A percentile compares a stretch with the other conserved stretches of the same genome.
These are phyloP conservation scores for Drosophila monieri DNA, from an alignment of 2,888 invertebrate genomes.

Conservation along the genomic window DNA sequence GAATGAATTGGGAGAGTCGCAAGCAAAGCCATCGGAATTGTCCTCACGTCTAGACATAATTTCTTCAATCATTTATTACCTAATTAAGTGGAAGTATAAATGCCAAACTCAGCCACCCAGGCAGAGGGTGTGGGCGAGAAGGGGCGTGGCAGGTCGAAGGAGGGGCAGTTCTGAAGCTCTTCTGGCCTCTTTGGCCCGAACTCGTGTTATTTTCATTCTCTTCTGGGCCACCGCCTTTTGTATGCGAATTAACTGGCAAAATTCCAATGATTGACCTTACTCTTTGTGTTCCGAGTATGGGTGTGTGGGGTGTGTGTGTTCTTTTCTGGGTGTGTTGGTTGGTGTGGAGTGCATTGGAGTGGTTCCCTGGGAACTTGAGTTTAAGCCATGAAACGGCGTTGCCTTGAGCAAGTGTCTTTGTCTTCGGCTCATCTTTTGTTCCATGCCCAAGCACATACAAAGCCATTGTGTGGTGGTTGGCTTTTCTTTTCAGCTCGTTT, in stretches of 20 bases:
- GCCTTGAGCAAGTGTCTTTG: constrained; percentile 73
- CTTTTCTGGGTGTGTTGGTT: constrained; percentile 20
- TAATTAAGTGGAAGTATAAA: constrained; percentile 84
- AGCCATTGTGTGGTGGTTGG: constrained; percentile 63
- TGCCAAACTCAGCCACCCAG: constrained; percentile 71
- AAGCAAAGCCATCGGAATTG: constrained; percentile 77
- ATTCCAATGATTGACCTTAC: constrained; percentile 78
- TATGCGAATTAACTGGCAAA: constrained; percentile 75
- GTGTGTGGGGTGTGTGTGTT: constrained; percentile 32
- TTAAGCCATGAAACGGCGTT: constrained; percentile 56
- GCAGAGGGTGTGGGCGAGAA: constrained; percentile 52
- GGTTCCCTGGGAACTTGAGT: constrained; percentile 50
- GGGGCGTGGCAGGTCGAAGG: constrained; percentile 4
- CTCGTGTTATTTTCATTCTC: constrained; percentile 41
- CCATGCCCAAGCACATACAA: constrained; percentile 41
- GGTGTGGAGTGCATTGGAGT: constrained; percentile 50
- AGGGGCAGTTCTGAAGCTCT: constrained; percentile 25
- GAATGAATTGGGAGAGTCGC: constrained; percentile 64
- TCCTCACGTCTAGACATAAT: constrained; percentile 84
- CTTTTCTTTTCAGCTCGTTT: constrained; percentile 40
- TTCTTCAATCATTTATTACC: constrained; percentile 84
- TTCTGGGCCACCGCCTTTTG: constrained; percentile 57
- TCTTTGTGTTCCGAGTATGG: constrained; percentile 37
- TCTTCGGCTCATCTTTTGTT: constrained; percentile 75
- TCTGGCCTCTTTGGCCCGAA: constrained; percentile 22